A percentile compares a stretch with the other conserved stretches of the same genome.
Evolutionary conservation across 2,888 invertebrate genomes (phyloP).

Genomic region (Pollenia amentaria): DNA sequence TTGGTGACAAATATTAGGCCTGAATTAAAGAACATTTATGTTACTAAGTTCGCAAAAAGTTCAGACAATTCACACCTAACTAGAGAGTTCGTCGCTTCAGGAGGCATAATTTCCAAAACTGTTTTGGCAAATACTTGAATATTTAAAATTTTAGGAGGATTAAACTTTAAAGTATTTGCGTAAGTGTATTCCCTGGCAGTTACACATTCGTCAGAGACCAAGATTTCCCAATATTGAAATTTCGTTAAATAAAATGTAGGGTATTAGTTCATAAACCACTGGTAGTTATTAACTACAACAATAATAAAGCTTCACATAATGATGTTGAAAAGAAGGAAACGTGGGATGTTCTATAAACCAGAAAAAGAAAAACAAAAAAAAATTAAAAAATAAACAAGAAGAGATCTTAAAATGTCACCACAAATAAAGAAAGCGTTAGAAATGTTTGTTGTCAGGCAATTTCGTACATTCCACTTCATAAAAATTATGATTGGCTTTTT

Average conservation of each 20-base stretch:
- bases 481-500: slow-evolving; percentile 83
- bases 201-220: background rate
- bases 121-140: no score
- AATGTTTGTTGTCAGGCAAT: slow-evolving; percentile 80
- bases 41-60: no score
- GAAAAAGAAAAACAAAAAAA: slow-evolving; percentile 2
- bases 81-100: no score
- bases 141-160: no score
- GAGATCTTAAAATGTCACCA: slow-evolving; percentile 75
- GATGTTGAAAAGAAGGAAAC: slow-evolving; percentile 4
- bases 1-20: no score
- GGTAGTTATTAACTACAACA: slow-evolving; percentile 8
- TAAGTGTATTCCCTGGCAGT: no score
- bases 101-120: no score
- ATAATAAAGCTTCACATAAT: slow-evolving; percentile 12
- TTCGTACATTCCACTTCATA: slow-evolving; percentile 82
- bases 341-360: slow-evolving; percentile 32
- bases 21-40: no score
- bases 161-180: no score
- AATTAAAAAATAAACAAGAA: slow-evolving; percentile 41
- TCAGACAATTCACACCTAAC: no score
- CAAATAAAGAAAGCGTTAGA: slow-evolving; percentile 75
- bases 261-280: background rate
- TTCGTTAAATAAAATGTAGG: background rate
- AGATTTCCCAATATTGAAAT: background rate